These are phyloP conservation scores for Botrylloides violaceus DNA, from an alignment of 23 tunicate species.

Conservation along the genomic window DNA sequence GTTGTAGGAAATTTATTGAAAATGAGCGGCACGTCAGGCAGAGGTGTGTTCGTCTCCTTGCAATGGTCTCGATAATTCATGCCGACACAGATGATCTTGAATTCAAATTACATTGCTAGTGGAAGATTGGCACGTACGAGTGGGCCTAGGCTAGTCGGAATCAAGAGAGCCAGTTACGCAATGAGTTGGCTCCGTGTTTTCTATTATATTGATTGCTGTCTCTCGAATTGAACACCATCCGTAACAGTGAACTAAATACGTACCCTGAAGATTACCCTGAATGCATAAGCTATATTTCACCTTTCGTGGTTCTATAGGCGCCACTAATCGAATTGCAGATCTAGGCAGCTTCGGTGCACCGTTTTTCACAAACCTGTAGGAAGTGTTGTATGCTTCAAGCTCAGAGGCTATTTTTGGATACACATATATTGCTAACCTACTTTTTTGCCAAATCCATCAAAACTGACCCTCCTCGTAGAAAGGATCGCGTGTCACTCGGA, in stretches of 20 bases:
- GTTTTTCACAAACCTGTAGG: neutral
- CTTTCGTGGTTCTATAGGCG: slow-evolving; percentile 68
- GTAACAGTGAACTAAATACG: no score
- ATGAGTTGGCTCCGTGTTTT: no score
- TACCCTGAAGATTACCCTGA: no score
- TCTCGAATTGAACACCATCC: no score
- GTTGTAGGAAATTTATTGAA: slow-evolving; percentile 87
- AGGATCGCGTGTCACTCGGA: slow-evolving; percentile 40
- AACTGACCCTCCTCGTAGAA: slow-evolving; percentile 38
- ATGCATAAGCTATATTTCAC: slow-evolving; percentile 13
- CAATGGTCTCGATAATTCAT: slow-evolving; percentile 91
- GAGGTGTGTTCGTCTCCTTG: slow-evolving; percentile 60
- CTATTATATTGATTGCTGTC: no score
- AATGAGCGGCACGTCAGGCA: slow-evolving; percentile 85
- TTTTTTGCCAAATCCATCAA: slow-evolving; percentile 13
- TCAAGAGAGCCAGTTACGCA: no score
- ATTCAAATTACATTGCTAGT: no score
- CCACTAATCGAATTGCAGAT: slow-evolving; percentile 32
- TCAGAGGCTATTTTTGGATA: no score
- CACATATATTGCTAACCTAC: slow-evolving; percentile 22
- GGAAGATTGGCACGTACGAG: no score
- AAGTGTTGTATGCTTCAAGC: no score
- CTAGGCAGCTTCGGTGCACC: neutral
- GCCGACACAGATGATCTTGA: slow-evolving; percentile 81
- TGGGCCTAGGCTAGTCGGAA: no score